Evolutionary conservation across 2,113 vertebrate genomes (phyloP).

Genomic region (Puntigrus tetrazona): DNA sequence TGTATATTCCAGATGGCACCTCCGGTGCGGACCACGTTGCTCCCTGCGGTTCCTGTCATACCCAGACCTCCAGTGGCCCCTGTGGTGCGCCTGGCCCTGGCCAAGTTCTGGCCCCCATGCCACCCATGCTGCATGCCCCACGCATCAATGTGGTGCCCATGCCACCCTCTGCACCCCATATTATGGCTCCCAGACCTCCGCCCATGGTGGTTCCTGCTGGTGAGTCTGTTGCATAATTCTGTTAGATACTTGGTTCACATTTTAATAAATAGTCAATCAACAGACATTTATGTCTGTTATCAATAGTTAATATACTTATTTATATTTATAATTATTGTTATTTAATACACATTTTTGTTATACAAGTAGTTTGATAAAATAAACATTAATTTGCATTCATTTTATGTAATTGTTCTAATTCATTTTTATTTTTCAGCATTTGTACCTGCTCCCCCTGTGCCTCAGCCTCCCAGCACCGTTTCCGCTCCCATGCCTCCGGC

Average conservation of each 20-base stretch:
- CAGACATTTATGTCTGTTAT: too few relatives aligned
- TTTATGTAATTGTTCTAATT: neutral
- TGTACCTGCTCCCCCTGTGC: conserved; percentile 91
- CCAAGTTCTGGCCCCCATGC: conserved; percentile 89
- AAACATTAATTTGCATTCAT: neutral
- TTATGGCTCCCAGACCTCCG: conserved; percentile 92
- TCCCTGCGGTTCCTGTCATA: conserved; percentile 91
- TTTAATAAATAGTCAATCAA: too few relatives aligned
- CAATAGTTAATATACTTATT: too few relatives aligned
- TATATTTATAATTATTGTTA: too few relatives aligned
- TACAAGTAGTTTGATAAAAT: too few relatives aligned
- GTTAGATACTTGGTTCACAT: neutral
- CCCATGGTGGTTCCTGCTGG: conserved; percentile 96
- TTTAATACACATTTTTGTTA: too few relatives aligned
- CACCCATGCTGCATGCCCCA: conserved; percentile 88
- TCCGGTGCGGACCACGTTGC: conserved; percentile 87
- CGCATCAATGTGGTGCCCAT: conserved; percentile 97
- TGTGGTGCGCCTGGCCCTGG: conserved; percentile 87
- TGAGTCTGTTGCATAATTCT: conserved; percentile 62
- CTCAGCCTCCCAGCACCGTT: conserved; percentile 82
- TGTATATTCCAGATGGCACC: conserved; percentile 80
- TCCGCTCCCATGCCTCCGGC: conserved; percentile 83
- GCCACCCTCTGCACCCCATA: conserved; percentile 86
- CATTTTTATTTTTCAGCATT: conserved; percentile 77
- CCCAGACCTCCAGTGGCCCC: conserved; percentile 88